Conservation (phyloP, 1,140 invertebrate species). For the Brachionus paranguensis region DNA sequence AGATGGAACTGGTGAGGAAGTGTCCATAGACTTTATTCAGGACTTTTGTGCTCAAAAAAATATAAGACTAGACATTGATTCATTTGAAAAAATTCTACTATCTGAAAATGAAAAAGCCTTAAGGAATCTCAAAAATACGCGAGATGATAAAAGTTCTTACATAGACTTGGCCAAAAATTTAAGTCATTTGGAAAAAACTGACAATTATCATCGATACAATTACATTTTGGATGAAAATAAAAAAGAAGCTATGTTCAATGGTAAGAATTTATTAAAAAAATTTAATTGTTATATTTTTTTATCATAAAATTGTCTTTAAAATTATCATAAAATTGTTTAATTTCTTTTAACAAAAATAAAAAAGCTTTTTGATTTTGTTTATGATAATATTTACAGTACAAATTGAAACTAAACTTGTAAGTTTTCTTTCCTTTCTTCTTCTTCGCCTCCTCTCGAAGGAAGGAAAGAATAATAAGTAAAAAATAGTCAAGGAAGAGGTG, state of each 20-base stretch:
- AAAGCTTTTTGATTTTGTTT: too few relatives aligned
- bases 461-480: too few relatives aligned
- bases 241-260: background rate
- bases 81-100: constrained; percentile 24
- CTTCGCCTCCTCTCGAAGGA: too few relatives aligned
- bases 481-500: too few relatives aligned
- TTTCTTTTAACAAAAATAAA: too few relatives aligned
- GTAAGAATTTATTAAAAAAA: background rate
- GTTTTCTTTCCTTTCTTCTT: too few relatives aligned
- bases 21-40: constrained; percentile 38
- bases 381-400: too few relatives aligned
- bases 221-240: background rate
- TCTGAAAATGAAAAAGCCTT: constrained; percentile 19
- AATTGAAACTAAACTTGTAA: too few relatives aligned
- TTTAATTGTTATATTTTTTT: background rate
- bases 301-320: too few relatives aligned
- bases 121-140: constrained; percentile 9
- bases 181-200: background rate
- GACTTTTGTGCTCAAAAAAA: background rate
- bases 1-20: constrained; percentile 1
- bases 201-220: background rate
- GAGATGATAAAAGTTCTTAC: background rate
- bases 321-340: too few relatives aligned
- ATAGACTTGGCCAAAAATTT: background rate
- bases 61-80: background rate